Base-by-base conservation (phyloP, 2,113 vertebrate species). In the Lepidothrix coronata region DNA sequence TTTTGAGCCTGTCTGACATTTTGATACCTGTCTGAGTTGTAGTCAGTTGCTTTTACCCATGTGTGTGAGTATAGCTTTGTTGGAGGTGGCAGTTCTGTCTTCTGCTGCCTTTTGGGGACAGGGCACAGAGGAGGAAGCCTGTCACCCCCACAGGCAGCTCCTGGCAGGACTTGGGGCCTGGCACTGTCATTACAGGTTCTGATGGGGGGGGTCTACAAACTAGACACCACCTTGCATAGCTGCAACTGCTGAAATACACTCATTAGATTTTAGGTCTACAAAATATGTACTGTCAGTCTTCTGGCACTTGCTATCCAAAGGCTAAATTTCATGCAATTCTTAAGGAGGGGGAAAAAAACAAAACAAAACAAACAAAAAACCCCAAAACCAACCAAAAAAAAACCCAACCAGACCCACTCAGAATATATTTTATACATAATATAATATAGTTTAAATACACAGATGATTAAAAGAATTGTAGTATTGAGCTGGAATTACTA, bases 21-120 rank as follows among this genome's bases (percentile, higher is more conserved):
- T 41, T 41, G 27, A 24, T 57, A 20, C 17, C 31, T 31, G 22
- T 27, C 4, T 6, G 39, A 68, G 11, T 1, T 68, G 48, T 28
- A 3, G 9, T 10, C 21, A 21, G 16, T 48, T 70, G 41, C 57
- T 82, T 37, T 37, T 30, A 25, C 25, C 43, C 10, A 1, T 4
- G 0, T 4, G 6, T 8, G 5, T 18, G 30, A 49, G 61, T 54
- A 52, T 23, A 58, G 41, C 48, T 35, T 30, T 33, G 4, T 3
- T 41, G 79, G 33, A 72, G 43, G 39, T 24, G 6, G 14, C n/a
- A 22, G 22, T 41, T 76, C 24, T 57, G 39, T 14, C 31, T 77
- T 81, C 25, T 0, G 0, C 48, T 52, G 49, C 58, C 48, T 63
- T 11, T 27, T 3, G 3, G 43, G 48, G n/a, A 13, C 35, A 39